Percentiles rank a stretch among this genome's conserved stretches.
Evolutionary conservation across 2,113 vertebrate genomes (phyloP).

Genomic region (Erinaceus europaeus): DNA sequence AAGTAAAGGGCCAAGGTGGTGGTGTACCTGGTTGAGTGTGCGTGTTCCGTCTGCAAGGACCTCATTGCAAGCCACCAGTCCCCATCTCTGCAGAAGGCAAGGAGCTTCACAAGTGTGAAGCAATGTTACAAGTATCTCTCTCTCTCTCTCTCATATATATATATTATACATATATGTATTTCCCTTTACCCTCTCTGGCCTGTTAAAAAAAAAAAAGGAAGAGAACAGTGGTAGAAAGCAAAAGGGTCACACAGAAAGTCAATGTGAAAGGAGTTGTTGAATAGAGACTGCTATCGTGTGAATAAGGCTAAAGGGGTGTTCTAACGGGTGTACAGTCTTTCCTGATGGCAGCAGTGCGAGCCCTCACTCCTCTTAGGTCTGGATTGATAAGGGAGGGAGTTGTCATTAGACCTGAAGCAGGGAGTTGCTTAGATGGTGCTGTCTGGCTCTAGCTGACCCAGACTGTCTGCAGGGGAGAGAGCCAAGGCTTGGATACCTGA

Average conservation of each 20-base stretch:
- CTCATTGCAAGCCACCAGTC: too few relatives aligned
- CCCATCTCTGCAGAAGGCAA: too few relatives aligned
- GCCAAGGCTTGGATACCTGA: background rate
- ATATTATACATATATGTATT: too few relatives aligned
- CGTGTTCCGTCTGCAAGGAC: too few relatives aligned
- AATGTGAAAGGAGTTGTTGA: background rate
- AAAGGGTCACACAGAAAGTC: background rate
- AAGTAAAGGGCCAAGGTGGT: too few relatives aligned
- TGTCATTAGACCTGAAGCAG: background rate
- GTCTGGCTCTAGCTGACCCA: too few relatives aligned
- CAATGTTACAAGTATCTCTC: too few relatives aligned
- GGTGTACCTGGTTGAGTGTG: too few relatives aligned
- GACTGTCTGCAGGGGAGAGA: background rate
- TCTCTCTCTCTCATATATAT: too few relatives aligned
- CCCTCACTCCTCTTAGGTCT: background rate
- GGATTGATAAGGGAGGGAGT: background rate
- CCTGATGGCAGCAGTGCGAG: background rate
- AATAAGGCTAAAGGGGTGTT: background rate
- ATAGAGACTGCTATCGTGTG: background rate
- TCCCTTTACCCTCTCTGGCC: too few relatives aligned
- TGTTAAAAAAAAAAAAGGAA: too few relatives aligned
- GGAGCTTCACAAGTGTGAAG: too few relatives aligned
- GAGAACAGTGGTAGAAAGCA: background rate
- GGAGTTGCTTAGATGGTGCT: background rate
- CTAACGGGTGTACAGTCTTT: background rate